Percentiles rank a stretch among this genome's conserved stretches.
These are phyloP conservation scores for Griposia aprilina DNA, from an alignment of 2,888 invertebrate species.

Conservation along the genomic window DNA sequence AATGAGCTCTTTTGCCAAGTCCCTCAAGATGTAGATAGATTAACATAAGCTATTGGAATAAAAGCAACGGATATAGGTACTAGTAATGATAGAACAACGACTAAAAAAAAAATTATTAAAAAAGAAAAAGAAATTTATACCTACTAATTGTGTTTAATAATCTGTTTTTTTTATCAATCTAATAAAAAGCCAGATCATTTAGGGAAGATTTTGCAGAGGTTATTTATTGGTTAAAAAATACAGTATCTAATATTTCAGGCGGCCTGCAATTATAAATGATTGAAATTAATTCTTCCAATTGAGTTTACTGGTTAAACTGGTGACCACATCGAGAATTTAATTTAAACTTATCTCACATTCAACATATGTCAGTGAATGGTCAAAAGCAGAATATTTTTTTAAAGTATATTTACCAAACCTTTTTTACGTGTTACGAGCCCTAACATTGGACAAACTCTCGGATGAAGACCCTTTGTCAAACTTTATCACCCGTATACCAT, in stretches of 20 bases:
- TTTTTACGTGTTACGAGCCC: background rate
- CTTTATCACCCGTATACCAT: constrained; percentile 44
- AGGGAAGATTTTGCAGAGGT: too few relatives aligned
- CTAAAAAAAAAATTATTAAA: too few relatives aligned
- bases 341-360: background rate
- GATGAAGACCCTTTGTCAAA: constrained; percentile 39
- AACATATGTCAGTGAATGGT: background rate
- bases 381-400: background rate
- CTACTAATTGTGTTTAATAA: too few relatives aligned
- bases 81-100: too few relatives aligned
- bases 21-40: constrained; percentile 16
- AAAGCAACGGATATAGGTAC: background rate
- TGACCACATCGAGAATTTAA: background rate
- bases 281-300: background rate
- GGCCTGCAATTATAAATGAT: too few relatives aligned
- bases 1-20: background rate
- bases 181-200: background rate
- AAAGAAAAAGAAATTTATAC: too few relatives aligned
- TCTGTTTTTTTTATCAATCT: too few relatives aligned
- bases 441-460: constrained; percentile 24
- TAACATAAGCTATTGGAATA: background rate
- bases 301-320: background rate
- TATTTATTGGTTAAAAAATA: background rate
- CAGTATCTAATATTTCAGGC: too few relatives aligned
- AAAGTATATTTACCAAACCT: constrained; percentile 4